Percentiles rank a stretch among this genome's conserved stretches.
Evolutionary conservation across 2,888 invertebrate genomes (phyloP).

Genomic region (Leptinotarsa haldemani): DNA sequence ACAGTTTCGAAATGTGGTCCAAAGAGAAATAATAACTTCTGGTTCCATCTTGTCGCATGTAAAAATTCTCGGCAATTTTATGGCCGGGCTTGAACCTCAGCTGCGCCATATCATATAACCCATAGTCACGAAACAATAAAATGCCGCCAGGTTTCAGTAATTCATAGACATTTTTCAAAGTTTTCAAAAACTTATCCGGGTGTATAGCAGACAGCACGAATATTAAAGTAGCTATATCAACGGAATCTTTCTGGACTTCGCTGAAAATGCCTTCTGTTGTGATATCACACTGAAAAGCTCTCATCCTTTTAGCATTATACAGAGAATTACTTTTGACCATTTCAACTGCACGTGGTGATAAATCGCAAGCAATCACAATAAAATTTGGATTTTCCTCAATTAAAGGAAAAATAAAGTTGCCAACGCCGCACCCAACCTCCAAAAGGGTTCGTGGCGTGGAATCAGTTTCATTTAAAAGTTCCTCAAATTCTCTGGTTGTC

Average conservation of each 20-base stretch:
- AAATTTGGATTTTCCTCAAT: constrained; percentile 80
- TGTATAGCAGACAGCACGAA: constrained; percentile 96
- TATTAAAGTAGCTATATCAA: constrained; percentile 89
- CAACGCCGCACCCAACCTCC: constrained; percentile 96
- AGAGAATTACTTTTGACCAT: constrained; percentile 79
- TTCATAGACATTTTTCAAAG: constrained; percentile 73
- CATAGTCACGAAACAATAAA: constrained; percentile 92
- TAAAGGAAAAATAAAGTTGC: constrained; percentile 94
- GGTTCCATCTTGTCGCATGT: constrained; percentile 97
- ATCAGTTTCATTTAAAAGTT: constrained; percentile 59
- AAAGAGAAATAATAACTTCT: constrained; percentile 85
- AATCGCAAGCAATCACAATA: constrained; percentile 90
- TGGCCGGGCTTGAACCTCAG: constrained; percentile 92
- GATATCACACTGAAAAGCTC: constrained; percentile 88
- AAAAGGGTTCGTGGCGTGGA: constrained; percentile 67
- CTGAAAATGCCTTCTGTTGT: constrained; percentile 76
- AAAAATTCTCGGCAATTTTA: constrained; percentile 92
- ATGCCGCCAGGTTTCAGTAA: constrained; percentile 81
- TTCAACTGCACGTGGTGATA: constrained; percentile 90
- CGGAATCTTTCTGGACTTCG: constrained; percentile 66
- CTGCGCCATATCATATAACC: constrained; percentile 95
- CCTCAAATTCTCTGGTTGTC: constrained; percentile 92
- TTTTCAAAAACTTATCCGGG: constrained; percentile 81
- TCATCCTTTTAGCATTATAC: constrained; percentile 75
- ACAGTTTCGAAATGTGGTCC: constrained; percentile 76